These are phyloP conservation scores for Aspidoscelis tigris DNA, from an alignment of 2,113 vertebrate species.

Conservation along the genomic window DNA sequence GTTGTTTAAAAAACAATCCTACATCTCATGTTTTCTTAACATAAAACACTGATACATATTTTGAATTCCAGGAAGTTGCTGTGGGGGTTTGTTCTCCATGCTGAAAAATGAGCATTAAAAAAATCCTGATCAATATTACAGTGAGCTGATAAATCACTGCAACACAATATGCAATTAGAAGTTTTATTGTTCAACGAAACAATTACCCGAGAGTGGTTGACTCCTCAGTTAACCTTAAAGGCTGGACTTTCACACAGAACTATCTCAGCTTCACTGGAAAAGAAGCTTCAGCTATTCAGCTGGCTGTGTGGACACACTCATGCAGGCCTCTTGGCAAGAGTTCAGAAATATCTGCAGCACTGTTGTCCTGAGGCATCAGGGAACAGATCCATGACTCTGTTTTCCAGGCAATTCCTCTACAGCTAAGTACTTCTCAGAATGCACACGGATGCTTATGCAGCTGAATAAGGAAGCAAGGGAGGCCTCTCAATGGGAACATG, in stretches of 20 bases:
- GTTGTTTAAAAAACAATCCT: background rate
- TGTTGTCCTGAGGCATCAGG: too few species aligned
- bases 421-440: constrained; percentile 14
- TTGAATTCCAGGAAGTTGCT: background rate
- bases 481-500: constrained; percentile 28
- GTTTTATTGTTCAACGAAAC: background rate
- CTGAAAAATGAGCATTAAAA: background rate
- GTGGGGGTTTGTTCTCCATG: background rate
- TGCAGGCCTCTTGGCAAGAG: too few species aligned
- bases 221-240: background rate
- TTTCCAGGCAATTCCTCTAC: too few species aligned
- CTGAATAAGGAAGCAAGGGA: background rate
- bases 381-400: too few species aligned
- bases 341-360: too few species aligned
- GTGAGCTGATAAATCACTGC: background rate
- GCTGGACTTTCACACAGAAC: constrained; percentile 25
- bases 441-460: background rate
- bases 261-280: background rate
- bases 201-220: background rate
- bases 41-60: background rate
- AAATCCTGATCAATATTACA: background rate
- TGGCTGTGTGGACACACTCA: too few species aligned
- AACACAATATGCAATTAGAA: background rate
- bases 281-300: too few species aligned
- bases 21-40: background rate